A percentile compares a stretch with the other conserved stretches of the same genome.
phyloP scores from a whole-genome alignment of 2,797 vertebrate species.

The Coccyzus lansbergi region DNA sequence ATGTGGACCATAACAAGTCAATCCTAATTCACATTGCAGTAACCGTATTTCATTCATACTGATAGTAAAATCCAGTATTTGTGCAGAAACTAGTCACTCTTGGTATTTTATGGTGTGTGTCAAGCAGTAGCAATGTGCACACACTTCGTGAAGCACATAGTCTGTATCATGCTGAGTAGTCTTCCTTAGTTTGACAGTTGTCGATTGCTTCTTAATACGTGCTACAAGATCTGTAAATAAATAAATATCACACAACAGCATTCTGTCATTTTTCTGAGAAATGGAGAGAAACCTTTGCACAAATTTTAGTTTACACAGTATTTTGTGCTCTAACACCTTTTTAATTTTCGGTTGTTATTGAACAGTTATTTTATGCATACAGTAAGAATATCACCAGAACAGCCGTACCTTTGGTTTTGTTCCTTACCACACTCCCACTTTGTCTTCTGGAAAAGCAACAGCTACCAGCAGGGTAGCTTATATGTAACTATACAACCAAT shows the following conservation, averaged over 20 bases:
- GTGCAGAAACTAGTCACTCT: neutral
- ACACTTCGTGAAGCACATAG: neutral
- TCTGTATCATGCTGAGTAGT: accelerated
- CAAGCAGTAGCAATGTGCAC: neutral
- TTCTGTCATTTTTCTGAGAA: neutral
- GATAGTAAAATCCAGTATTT: neutral
- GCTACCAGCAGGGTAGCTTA: neutral
- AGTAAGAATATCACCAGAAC: neutral
- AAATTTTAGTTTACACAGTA: neutral
- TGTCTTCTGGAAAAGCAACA: neutral
- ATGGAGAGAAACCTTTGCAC: neutral
- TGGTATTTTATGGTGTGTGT: neutral
- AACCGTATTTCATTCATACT: neutral
- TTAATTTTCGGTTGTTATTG: neutral
- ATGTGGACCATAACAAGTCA: neutral
- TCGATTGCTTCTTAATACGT: neutral
- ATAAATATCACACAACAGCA: neutral
- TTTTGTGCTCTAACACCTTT: neutral
- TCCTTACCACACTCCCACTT: neutral
- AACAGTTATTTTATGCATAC: neutral
- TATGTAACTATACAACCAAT: neutral
- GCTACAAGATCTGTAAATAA: neutral
- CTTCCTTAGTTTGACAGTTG: neutral
- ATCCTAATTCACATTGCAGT: neutral
- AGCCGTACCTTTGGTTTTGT: neutral